Conservation (phyloP, 2,797 vertebrate species). For the Tarsius wallacei region DNA sequence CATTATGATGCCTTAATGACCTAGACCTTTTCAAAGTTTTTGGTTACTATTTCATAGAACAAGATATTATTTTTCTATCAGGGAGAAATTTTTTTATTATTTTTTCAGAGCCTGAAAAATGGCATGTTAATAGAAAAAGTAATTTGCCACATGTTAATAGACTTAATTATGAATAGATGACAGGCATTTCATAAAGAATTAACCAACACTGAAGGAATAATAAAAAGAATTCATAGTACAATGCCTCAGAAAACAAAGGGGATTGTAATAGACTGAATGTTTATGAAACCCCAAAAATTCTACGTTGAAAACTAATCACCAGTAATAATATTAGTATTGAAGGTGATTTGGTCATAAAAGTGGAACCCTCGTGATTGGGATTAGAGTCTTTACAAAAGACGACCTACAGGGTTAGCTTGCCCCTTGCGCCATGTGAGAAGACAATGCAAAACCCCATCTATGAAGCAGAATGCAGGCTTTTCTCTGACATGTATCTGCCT, state of each 20-base stretch:
- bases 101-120: background rate
- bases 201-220: background rate
- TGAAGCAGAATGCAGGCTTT: too few species aligned
- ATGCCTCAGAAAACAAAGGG: background rate
- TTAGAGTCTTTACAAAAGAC: too few species aligned
- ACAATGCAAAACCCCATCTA: too few species aligned
- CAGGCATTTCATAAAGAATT: background rate
- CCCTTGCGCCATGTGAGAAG: too few species aligned
- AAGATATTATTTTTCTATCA: background rate
- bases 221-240: background rate
- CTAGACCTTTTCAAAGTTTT: background rate
- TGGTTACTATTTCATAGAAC: background rate
- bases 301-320: too few species aligned
- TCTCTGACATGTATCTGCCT: too few species aligned
- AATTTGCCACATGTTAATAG: background rate
- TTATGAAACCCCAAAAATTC: too few species aligned
- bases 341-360: too few species aligned
- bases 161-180: background rate
- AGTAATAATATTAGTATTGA: too few species aligned
- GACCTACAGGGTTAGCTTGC: too few species aligned
- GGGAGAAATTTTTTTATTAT: background rate
- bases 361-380: too few species aligned
- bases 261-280: too few species aligned
- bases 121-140: background rate
- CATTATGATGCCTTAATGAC: background rate